A percentile compares a stretch with the other conserved stretches of the same genome.
Evolutionary conservation across 1,140 invertebrate species (phyloP).

Genomic region (Berghia stephanieae): DNA sequence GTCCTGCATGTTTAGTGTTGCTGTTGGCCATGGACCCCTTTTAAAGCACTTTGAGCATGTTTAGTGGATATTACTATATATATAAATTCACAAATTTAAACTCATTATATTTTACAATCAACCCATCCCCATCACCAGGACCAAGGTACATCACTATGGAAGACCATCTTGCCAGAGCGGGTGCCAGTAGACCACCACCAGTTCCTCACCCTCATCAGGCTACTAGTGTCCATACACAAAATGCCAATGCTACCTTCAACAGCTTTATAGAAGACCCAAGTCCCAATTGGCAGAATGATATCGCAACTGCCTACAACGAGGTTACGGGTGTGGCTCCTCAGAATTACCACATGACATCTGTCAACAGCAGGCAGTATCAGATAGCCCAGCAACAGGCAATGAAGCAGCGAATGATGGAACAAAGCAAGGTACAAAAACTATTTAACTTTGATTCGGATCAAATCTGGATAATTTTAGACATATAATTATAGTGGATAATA

Average conservation of each 20-base stretch:
- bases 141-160: slow-evolving; percentile 37
- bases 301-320: slow-evolving; percentile 52
- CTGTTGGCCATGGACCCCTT: no score
- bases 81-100: no score
- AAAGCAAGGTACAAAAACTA: slow-evolving; percentile 27
- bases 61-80: no score
- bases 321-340: slow-evolving; percentile 54
- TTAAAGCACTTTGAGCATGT: no score
- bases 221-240: slow-evolving; percentile 48
- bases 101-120: no score
- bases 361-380: slow-evolving; percentile 55
- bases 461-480: slow-evolving; percentile 5
- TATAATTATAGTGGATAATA: slow-evolving; percentile 18
- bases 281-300: slow-evolving; percentile 51
- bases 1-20: no score
- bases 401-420: slow-evolving; percentile 35
- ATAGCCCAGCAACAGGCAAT: slow-evolving; percentile 51
- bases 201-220: slow-evolving; percentile 36
- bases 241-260: slow-evolving; percentile 59
- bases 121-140: no score
- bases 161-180: slow-evolving; percentile 34
- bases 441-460: background rate
- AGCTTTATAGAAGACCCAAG: slow-evolving; percentile 52
- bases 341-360: slow-evolving; percentile 50
- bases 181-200: no score